Percentiles rank a stretch among this genome's conserved stretches.
Conservation (phyloP, 30 jellyfish, hydroid and myxozoan genomes). For the Chironex yamaguchii region DNA sequence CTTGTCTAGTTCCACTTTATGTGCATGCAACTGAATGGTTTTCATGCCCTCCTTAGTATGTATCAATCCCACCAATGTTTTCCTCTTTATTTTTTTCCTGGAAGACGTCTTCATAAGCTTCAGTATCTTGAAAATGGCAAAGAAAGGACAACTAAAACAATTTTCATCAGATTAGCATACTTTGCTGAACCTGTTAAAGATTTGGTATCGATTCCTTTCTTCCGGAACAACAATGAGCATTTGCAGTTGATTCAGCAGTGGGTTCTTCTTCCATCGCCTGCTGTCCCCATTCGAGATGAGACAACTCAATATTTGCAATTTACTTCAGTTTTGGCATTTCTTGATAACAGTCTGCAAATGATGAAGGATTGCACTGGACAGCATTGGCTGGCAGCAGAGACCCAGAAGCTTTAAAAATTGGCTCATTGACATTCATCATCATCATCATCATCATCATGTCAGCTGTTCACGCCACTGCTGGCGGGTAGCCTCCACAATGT, state of each 20-base stretch:
- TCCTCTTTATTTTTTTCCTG: slow-evolving; percentile 4
- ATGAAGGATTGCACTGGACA: slow-evolving; percentile 8
- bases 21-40: slow-evolving; percentile 41
- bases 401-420: neutral
- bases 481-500: too few species aligned
- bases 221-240: neutral
- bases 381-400: slow-evolving; percentile 14
- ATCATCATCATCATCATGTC: too few species aligned
- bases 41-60: slow-evolving; percentile 64
- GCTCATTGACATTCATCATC: neutral
- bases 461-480: too few species aligned
- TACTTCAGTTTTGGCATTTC: neutral
- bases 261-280: slow-evolving; percentile 20
- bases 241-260: neutral
- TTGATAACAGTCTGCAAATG: neutral
- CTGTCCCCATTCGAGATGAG: slow-evolving; percentile 27
- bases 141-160: neutral
- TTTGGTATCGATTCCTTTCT: slow-evolving; percentile 7
- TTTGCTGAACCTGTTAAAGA: neutral
- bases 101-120: neutral
- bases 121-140: slow-evolving; percentile 14
- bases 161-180: slow-evolving; percentile 5
- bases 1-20: slow-evolving; percentile 7
- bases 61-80: slow-evolving; percentile 39
- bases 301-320: neutral